A percentile compares a stretch with the other conserved stretches of the same genome.
Conservation (phyloP, 2,113 vertebrate genomes). For the Oxyruncus cristatus region DNA sequence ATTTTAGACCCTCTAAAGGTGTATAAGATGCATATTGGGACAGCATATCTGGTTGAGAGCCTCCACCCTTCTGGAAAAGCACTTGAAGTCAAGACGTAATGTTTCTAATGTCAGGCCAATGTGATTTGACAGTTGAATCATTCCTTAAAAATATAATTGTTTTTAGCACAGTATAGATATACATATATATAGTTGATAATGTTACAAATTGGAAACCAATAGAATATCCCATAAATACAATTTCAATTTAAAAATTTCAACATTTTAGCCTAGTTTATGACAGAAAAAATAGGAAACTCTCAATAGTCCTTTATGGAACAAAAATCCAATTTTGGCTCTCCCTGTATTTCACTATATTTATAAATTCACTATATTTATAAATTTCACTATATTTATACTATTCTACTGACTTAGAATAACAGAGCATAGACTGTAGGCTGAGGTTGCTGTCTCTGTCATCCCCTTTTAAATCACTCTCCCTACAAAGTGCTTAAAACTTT, state of each 20-base stretch:
- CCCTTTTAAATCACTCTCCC: background rate
- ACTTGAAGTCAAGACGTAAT: background rate
- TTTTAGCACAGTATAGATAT: background rate
- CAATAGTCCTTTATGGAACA: background rate
- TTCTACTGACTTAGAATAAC: background rate
- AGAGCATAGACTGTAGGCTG: background rate
- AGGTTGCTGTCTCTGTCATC: background rate
- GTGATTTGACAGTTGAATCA: background rate
- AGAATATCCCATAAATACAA: background rate
- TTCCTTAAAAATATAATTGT: background rate
- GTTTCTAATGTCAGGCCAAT: background rate
- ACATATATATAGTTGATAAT: accelerated
- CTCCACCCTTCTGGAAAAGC: background rate
- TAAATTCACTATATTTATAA: background rate
- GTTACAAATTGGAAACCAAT: background rate
- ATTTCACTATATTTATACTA: background rate
- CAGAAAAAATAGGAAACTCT: background rate
- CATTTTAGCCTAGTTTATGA: background rate
- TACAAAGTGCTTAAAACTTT: background rate
- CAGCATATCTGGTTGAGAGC: background rate
- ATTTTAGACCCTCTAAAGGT: background rate
- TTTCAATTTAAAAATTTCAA: background rate
- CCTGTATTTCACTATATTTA: background rate
- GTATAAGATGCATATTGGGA: background rate
- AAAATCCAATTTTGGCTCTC: background rate